A percentile compares a stretch with the other conserved stretches of the same genome.
Conservation (phyloP, 2,888 invertebrate genomes). For the Sarcophaga caerulescens region DNA sequence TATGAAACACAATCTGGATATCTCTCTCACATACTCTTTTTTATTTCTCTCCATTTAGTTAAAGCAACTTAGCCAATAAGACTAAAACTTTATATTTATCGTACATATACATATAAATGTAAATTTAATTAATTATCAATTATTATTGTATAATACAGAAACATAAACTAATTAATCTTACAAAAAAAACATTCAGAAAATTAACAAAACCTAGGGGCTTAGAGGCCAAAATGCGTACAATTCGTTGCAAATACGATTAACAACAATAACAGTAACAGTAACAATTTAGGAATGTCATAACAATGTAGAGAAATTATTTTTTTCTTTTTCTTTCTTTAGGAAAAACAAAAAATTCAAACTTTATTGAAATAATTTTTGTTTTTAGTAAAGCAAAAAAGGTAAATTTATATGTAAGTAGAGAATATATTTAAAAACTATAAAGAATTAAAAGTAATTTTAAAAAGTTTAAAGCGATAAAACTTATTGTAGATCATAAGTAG, state of each 20-base stretch:
- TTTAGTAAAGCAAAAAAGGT: constrained; percentile 18
- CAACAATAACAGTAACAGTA: background rate
- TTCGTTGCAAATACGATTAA: constrained; percentile 28
- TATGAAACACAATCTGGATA: background rate
- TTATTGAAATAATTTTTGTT: constrained; percentile 40
- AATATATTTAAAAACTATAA: background rate
- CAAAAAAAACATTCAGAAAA: background rate
- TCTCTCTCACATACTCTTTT: no score
- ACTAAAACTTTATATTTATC: constrained; percentile 4
- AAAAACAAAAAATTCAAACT: constrained; percentile 17
- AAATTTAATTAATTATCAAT: background rate
- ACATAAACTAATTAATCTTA: background rate
- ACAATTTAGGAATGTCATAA: constrained; percentile 41
- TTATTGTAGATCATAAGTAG: constrained; percentile 41
- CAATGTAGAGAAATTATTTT: constrained; percentile 23
- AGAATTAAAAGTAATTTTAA: background rate
- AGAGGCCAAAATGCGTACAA: constrained; percentile 53
- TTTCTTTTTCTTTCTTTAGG: constrained; percentile 33
- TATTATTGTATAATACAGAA: background rate
- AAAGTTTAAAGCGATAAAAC: background rate
- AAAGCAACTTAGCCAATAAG: constrained; percentile 35
- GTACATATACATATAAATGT: background rate
- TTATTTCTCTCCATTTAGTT: constrained; percentile 27
- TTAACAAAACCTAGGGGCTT: constrained; percentile 52
- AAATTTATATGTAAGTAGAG: constrained; percentile 33